A percentile compares a stretch with the other conserved stretches of the same genome.
These are phyloP conservation scores for Geococcyx californianus DNA, from an alignment of 2,113 vertebrate genomes.

Conservation along the genomic window DNA sequence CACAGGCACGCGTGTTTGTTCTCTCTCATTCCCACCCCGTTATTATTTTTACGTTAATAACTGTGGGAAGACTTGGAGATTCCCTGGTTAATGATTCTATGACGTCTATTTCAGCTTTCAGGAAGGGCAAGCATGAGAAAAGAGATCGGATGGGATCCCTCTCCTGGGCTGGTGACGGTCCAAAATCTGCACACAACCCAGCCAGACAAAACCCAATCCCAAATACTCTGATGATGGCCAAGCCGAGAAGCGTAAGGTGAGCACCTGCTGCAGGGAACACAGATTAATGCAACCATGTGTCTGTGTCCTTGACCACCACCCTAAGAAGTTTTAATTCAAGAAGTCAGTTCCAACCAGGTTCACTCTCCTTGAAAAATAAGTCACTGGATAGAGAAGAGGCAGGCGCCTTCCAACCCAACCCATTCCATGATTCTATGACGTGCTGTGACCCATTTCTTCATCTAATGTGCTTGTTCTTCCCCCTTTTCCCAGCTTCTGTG, in stretches of 20 bases:
- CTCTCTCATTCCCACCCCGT: neutral
- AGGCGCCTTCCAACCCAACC: too few species aligned
- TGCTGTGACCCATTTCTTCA: neutral
- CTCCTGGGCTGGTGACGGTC: neutral
- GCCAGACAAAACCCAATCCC: neutral
- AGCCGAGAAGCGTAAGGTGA: neutral
- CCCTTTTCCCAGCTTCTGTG: neutral
- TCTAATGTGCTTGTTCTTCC: neutral
- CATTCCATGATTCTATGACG: too few species aligned
- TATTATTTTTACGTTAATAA: neutral
- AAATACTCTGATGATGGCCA: neutral
- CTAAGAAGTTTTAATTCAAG: neutral
- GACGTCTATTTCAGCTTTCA: neutral
- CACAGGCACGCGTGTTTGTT: neutral
- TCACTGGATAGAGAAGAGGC: neutral
- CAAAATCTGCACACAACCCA: neutral
- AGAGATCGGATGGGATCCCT: neutral
- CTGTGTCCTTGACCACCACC: neutral
- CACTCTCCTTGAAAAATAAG: neutral
- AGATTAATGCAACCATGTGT: accelerated
- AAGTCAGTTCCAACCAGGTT: neutral
- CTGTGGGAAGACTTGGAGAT: neutral
- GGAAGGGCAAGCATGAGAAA: neutral
- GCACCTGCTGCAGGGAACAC: neutral
- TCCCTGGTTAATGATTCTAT: neutral